Evolutionary conservation across 2,797 vertebrate species (phyloP).

Genomic region (Natrix natrix): DNA sequence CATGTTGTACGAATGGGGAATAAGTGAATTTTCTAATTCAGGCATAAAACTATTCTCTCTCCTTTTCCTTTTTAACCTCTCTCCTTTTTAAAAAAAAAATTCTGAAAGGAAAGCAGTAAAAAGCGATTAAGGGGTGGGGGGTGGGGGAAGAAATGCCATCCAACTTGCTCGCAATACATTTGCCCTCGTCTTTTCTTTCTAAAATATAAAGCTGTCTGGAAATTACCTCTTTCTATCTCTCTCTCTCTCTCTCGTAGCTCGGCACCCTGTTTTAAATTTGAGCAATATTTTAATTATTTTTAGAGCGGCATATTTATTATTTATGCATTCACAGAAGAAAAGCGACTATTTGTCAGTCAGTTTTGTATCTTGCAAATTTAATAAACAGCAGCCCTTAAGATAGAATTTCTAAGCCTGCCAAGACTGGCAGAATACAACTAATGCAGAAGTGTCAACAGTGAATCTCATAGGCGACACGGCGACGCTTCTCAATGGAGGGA

Average conservation of each 20-base stretch:
- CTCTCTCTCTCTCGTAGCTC: conserved; percentile 11
- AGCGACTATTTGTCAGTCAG: conserved; percentile 73
- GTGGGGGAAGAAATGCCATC: conserved; percentile 2
- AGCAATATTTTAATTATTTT: conserved; percentile 74
- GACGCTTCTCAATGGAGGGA: conserved; percentile 65
- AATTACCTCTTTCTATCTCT: conserved; percentile 34
- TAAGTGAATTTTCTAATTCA: background rate
- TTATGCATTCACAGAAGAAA: conserved; percentile 73
- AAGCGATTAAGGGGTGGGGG: conserved; percentile 23
- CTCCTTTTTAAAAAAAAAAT: background rate
- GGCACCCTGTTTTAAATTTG: conserved; percentile 58
- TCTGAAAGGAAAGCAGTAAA: conserved; percentile 60
- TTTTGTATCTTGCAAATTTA: conserved; percentile 80
- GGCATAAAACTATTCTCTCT: background rate
- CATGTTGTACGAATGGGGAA: background rate
- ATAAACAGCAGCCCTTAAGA: conserved; percentile 79
- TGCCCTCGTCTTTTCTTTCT: background rate
- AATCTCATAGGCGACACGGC: conserved; percentile 68
- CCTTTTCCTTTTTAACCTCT: background rate
- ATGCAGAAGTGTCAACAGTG: conserved; percentile 76
- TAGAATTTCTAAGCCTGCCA: conserved; percentile 76
- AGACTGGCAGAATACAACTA: conserved; percentile 76
- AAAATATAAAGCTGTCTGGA: conserved; percentile 26
- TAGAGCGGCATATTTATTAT: conserved; percentile 67
- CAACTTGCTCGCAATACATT: background rate